Evolutionary conservation across 2,113 vertebrate species (phyloP), one percentile per base, ranked within the genome.

Genomic region (Grallaria varia): DNA sequence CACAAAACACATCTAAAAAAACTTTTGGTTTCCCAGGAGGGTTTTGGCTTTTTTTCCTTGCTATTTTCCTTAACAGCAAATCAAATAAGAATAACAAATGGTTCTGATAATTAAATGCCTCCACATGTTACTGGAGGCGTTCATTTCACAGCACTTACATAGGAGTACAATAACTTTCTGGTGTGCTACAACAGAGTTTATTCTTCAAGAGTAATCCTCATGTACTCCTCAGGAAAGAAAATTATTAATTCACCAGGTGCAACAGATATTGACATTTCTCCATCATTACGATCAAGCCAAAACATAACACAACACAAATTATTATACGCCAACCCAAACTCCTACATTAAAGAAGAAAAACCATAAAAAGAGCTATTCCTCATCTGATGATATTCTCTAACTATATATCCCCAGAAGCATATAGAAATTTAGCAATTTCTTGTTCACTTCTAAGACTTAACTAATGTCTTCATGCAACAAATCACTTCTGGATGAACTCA

Each of bases 1-100:
- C 87, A 96, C 85, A 96, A 94, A 96, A 97, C 68, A 66, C 47
- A 60, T 73, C 77, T 89, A 62, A 96, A 91, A 91, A 94, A 69
- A 81, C 91, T 87, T 84, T 33, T 53, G 25, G 71, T 66, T 89
- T 84, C 81, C 62, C 75, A 69, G 66, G 44, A 91, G 74, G 49
- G 22, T 82, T 89, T 76, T 72, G 62, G 23, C 10, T 83, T 67
- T 71, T 93, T 67, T 53, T 72, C 37, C 40, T 49, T 5, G 8
- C 25, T 88, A 22, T 75, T 92, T 92, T 90, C 63, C 83, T 90
- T 88, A 92, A 82, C 55, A 93, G 83, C 76, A 92, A 90, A 94
- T 90, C 52, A 93, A 96, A 93, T 94, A 95, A 89, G 33, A 81
- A 73, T 18, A 93, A 82, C 76, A 94, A 94, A 92, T 71, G 60